Conservation (phyloP, 2,888 invertebrate species). For the Leistus spinibarbis region DNA sequence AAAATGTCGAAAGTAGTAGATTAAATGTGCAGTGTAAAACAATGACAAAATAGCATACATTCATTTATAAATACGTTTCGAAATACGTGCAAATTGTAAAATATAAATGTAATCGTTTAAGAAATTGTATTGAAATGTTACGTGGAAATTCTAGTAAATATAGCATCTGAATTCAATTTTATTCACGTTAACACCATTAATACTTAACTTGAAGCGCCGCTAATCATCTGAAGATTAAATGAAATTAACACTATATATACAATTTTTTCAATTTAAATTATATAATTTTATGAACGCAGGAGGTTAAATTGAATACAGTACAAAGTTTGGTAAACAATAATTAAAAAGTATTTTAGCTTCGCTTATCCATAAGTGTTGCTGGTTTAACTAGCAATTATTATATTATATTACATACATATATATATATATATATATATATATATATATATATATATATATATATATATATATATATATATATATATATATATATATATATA, state of each 20-base stretch:
- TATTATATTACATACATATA: too few relatives aligned
- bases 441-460: too few relatives aligned
- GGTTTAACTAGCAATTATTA: neutral
- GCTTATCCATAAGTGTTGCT: neutral
- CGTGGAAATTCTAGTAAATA: constrained; percentile 30
- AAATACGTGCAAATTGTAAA: neutral
- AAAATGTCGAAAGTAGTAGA: too few relatives aligned
- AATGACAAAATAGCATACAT: constrained; percentile 1
- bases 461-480: too few relatives aligned
- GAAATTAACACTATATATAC: too few relatives aligned
- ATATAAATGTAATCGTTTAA: neutral
- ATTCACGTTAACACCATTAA: neutral
- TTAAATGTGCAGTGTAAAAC: neutral
- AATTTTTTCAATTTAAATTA: too few relatives aligned
- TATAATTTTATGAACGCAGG: neutral
- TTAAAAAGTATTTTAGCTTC: too few relatives aligned
- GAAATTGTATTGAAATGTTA: neutral
- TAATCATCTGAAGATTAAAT: too few relatives aligned
- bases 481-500: too few relatives aligned
- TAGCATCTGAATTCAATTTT: constrained; percentile 16
- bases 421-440: too few relatives aligned
- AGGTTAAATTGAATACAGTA: too few relatives aligned
- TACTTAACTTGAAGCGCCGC: neutral
- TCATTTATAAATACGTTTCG: neutral
- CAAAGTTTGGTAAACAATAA: neutral